Percentiles rank a stretch among this genome's conserved stretches.
These are phyloP conservation scores for Pangasianodon hypophthalmus DNA, from an alignment of 2,113 vertebrate species.

Conservation along the genomic window DNA sequence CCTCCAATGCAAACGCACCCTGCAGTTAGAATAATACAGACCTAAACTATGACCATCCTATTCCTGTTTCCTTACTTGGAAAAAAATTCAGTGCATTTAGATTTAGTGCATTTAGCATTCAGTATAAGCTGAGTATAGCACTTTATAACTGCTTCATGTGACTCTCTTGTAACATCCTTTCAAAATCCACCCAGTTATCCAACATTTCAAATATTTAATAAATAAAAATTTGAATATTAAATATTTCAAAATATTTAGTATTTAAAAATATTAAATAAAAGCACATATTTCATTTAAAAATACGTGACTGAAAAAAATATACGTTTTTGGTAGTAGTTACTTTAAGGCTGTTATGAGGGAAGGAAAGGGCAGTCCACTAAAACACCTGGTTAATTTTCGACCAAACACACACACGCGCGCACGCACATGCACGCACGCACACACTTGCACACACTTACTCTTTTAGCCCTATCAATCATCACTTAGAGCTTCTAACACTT, in stretches of 20 bases:
- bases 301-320: neutral
- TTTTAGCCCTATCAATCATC: constrained; percentile 33
- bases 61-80: too few species aligned
- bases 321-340: neutral
- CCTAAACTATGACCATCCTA: neutral
- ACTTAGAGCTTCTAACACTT: constrained; percentile 67
- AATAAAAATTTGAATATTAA: neutral
- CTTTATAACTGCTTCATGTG: neutral
- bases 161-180: neutral
- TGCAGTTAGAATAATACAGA: too few species aligned
- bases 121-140: neutral
- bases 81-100: neutral
- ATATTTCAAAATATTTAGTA: neutral
- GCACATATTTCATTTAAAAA: neutral
- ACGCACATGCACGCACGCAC: neutral
- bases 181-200: neutral
- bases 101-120: neutral
- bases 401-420: neutral
- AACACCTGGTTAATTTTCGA: neutral
- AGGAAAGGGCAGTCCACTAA: neutral
- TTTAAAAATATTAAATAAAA: neutral
- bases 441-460: neutral
- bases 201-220: neutral
- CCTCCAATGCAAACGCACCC: too few species aligned
- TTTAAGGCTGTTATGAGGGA: neutral